Evolutionary conservation across 2,113 vertebrate species (phyloP), one percentile per base, ranked within the genome.

Genomic region (Oophaga pumilio): DNA sequence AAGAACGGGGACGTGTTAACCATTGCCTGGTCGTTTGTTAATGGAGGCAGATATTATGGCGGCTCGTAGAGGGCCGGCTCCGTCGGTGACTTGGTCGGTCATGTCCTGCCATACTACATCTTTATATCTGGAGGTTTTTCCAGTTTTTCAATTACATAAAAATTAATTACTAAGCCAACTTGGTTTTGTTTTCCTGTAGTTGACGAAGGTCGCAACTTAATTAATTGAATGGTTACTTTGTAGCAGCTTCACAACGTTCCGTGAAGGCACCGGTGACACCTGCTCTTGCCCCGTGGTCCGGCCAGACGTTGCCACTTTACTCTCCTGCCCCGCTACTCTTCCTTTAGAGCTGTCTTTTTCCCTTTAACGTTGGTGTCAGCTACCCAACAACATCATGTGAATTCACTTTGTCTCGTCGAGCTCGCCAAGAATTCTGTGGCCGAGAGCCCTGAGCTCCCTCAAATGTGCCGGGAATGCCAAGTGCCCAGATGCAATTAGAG

Each of bases 381-480:
- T 74, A 64, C 57, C 80, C 71, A 84, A 84, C 82, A 88, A 83
- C 80, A 88, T 88, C 87, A 83, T 86, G 85, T 86, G 85, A 53
- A 86, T 86, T 86, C 76, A 69, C 85, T 79, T 87, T 88, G 71
- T 71, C 79, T 62, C 18, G n/a, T 52, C 11, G 49, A 56, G 69
- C 85, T 43, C 81, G 87, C 87, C 87, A 88, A 88, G 80, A 88
- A 84, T 84, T 88, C n/a, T 56, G 87, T 88, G 87, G 87, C 87
- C 87, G 66, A 26, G 80, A 84, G 87, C 87, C 87, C 87, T 84
- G 81, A 76, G 87, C 87, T 88, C 73, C 87, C 87, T 88, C 87
- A n/a, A 76, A 77, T 77, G n/a, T 26, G 71, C 26, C 33, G 43
- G 59, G 62, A 76, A 88, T 84, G 87, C 87, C 87, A 88, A 88